Percentiles rank a stretch among this genome's conserved stretches.
phyloP scores from a whole-genome alignment of 2,113 vertebrate species.

The Zosterops japonicus region DNA sequence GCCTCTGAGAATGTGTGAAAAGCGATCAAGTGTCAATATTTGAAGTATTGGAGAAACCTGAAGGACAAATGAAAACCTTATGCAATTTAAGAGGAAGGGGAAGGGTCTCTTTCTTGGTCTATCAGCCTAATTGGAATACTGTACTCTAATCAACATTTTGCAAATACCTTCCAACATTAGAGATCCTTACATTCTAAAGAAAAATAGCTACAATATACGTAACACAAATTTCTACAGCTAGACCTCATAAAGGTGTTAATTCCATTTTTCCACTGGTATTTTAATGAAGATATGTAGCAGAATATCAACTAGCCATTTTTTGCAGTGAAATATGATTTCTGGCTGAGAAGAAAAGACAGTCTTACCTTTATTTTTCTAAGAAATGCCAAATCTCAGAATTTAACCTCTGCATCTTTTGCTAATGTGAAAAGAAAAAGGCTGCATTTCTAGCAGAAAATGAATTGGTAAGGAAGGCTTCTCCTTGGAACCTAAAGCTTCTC shows the following conservation, averaged over 20 bases:
- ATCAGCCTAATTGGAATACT: background rate
- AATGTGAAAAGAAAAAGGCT: background rate
- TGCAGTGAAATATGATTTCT: background rate
- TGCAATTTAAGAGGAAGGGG: background rate
- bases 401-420: background rate
- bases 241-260: background rate
- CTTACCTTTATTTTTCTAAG: conserved; percentile 59
- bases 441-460: conserved; percentile 1
- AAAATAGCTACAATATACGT: background rate
- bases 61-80: background rate
- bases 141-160: background rate
- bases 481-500: conserved; percentile 7
- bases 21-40: background rate
- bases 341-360: background rate
- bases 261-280: background rate
- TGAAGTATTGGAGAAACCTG: background rate
- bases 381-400: background rate
- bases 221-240: background rate
- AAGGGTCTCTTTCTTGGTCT: background rate
- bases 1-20: background rate
- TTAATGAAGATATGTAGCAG: background rate
- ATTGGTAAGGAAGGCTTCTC: background rate
- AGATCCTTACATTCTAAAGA: background rate
- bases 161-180: background rate
- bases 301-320: background rate